Percentiles rank a stretch among this genome's conserved stretches.
Evolutionary conservation across 2,113 vertebrate genomes (phyloP).

Genomic region (Cinclus cinclus): DNA sequence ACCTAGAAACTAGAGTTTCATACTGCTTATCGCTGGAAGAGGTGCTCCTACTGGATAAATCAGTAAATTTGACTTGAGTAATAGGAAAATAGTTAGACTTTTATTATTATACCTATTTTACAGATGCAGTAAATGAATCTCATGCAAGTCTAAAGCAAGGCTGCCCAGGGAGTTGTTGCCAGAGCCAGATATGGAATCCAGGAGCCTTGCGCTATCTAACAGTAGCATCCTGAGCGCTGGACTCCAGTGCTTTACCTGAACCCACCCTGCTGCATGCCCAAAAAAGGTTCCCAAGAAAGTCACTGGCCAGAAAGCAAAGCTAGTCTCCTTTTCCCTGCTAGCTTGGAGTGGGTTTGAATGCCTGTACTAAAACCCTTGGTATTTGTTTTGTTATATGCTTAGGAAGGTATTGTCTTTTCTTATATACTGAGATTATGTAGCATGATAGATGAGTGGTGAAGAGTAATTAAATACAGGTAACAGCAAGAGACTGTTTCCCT

Average conservation of each 20-base stretch:
- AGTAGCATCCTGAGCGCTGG: background rate
- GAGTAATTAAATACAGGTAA: conserved; percentile 25
- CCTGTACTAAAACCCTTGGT: background rate
- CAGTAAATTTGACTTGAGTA: background rate
- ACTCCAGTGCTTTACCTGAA: background rate
- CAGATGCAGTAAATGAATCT: background rate
- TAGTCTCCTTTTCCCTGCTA: background rate
- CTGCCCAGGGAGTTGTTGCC: background rate
- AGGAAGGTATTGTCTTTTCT: background rate
- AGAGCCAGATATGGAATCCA: background rate
- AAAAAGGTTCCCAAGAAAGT: background rate
- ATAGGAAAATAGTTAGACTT: background rate
- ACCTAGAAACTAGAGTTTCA: background rate
- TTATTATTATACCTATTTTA: background rate
- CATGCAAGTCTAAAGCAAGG: background rate
- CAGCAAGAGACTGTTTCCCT: background rate
- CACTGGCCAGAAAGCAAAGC: background rate
- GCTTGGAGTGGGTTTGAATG: background rate
- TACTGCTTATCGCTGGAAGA: background rate
- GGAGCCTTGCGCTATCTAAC: background rate
- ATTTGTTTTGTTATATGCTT: background rate
- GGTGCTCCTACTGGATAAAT: background rate
- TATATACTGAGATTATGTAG: background rate
- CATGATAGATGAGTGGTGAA: background rate
- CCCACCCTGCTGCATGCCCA: background rate